phyloP scores from a whole-genome alignment of 2,797 vertebrate species.

The Toxotes lorentzi region DNA sequence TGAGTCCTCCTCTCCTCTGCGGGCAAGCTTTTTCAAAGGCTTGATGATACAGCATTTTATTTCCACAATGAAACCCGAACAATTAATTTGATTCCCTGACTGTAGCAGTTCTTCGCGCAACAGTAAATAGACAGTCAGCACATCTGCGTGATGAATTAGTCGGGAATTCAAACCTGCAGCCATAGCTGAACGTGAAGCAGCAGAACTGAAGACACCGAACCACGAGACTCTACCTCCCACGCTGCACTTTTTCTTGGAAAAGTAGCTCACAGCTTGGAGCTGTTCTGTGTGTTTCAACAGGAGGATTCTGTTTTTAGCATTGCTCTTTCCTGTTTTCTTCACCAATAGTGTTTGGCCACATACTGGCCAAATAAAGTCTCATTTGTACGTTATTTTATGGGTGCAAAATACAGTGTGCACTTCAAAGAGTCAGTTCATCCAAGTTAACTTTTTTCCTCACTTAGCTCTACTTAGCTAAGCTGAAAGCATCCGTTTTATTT shows the following conservation, averaged over 20 bases:
- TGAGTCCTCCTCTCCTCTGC: conserved; percentile 81
- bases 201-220: conserved; percentile 44
- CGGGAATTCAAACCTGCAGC: conserved; percentile 69
- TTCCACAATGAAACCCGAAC: conserved; percentile 67
- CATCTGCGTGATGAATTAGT: conserved; percentile 76
- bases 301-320: neutral
- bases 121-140: conserved; percentile 74
- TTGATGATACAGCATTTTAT: conserved; percentile 69
- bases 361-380: neutral
- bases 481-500: neutral
- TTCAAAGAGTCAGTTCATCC: neutral
- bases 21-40: conserved; percentile 52
- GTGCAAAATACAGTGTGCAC: neutral
- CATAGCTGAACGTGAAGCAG: conserved; percentile 60
- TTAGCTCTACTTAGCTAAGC: too few species aligned
- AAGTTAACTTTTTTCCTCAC: too few species aligned
- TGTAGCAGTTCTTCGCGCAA: conserved; percentile 64
- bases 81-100: conserved; percentile 79
- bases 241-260: conserved; percentile 32
- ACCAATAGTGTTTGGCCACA: neutral
- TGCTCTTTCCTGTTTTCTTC: neutral
- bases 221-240: conserved; percentile 37
- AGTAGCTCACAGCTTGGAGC: conserved; percentile 27
- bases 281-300: conserved; percentile 21
- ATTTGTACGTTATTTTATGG: neutral